Conservation (phyloP, 2,797 vertebrate genomes). For the Menidia menidia region DNA sequence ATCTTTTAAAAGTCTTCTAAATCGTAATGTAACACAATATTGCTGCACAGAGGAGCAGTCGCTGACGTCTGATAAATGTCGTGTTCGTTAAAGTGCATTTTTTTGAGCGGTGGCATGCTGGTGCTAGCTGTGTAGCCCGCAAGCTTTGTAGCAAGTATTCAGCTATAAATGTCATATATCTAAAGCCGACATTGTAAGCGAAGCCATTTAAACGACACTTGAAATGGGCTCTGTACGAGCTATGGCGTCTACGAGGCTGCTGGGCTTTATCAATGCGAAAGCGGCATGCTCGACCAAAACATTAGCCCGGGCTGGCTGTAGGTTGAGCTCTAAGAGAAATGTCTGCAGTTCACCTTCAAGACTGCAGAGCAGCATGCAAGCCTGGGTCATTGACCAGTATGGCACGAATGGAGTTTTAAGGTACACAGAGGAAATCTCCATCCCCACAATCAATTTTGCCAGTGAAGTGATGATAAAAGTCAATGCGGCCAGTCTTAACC, state of each 20-base stretch:
- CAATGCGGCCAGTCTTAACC: conserved; percentile 90
- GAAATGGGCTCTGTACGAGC: conserved; percentile 13
- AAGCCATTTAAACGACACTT: background rate
- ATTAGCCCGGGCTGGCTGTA: conserved; percentile 31
- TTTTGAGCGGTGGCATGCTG: conserved; percentile 25
- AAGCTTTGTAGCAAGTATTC: background rate
- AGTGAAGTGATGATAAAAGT: conserved; percentile 91
- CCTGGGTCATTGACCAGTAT: conserved; percentile 91
- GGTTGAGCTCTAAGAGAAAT: conserved; percentile 48
- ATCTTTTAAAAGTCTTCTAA: background rate
- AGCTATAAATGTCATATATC: background rate
- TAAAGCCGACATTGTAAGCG: conserved; percentile 30
- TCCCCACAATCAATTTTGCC: conserved; percentile 82
- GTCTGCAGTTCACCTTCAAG: conserved; percentile 72
- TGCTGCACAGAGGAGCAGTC: background rate
- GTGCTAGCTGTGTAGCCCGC: conserved; percentile 33
- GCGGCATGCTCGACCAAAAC: conserved; percentile 31
- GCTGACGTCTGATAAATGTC: background rate
- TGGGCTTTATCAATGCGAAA: conserved; percentile 38
- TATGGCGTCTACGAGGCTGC: conserved; percentile 55
- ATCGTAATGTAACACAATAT: background rate
- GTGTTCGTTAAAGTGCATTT: too few species aligned
- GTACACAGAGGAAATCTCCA: conserved; percentile 79
- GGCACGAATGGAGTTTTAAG: conserved; percentile 87
- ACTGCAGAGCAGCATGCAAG: conserved; percentile 83